Evolutionary conservation across 92 coral and sea anemone species (phyloP).

Genomic region (Isaurus tuberculatus): DNA sequence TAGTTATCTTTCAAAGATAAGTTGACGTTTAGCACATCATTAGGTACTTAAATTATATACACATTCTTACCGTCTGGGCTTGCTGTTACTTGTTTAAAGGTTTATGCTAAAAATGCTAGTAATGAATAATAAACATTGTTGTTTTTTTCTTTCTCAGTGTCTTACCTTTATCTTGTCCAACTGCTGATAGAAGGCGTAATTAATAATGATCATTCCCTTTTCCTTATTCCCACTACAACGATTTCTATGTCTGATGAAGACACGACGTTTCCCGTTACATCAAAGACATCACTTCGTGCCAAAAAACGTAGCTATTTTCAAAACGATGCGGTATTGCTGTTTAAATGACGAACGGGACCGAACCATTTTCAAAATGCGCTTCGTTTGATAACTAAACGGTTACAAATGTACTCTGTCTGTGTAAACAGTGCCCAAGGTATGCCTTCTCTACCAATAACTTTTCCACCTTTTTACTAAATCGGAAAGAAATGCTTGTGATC

Average conservation of each 20-base stretch:
- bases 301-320: conserved; percentile 6
- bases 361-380: conserved; percentile 13
- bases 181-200: conserved; percentile 49
- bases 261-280: conserved; percentile 40
- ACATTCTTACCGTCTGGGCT: not conserved
- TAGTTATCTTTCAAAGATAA: conserved; percentile 10
- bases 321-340: conserved; percentile 30
- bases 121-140: conserved; percentile 41
- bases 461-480: conserved; percentile 18
- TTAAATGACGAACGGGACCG: conserved; percentile 25
- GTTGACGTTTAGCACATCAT: not conserved
- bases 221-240: conserved; percentile 52
- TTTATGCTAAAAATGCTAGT: conserved; percentile 22
- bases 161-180: conserved; percentile 39
- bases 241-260: conserved; percentile 51
- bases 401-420: conserved; percentile 49
- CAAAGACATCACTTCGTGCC: conserved; percentile 40
- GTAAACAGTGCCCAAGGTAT: conserved; percentile 50
- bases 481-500: conserved; percentile 32
- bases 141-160: conserved; percentile 42
- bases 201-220: conserved; percentile 41
- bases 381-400: conserved; percentile 46
- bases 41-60: not conserved
- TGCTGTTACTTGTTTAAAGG: not conserved
- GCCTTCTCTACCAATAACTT: conserved; percentile 44